Conservation (phyloP, 2,113 vertebrate genomes). For the Motacilla alba region DNA sequence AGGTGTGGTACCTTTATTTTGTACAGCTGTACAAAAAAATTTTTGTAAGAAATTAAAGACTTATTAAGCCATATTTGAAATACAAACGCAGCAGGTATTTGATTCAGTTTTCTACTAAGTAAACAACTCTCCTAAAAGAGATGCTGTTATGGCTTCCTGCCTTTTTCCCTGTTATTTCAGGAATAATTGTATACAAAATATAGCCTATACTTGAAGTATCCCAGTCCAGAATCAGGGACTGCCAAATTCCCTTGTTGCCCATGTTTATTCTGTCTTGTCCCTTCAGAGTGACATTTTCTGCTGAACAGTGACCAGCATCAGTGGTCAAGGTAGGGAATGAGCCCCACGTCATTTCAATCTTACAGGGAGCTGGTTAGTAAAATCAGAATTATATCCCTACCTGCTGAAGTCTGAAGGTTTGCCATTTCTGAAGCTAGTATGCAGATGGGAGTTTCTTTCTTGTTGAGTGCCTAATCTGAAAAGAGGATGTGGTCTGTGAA, state of each 20-base stretch:
- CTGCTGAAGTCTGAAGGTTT: not conserved
- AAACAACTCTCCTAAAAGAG: not conserved
- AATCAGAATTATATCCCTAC: not conserved
- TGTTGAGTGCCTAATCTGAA: not conserved
- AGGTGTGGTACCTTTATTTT: not conserved
- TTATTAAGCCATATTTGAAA: not conserved
- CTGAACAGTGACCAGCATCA: not conserved
- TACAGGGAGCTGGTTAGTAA: not conserved
- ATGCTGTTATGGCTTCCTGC: not conserved
- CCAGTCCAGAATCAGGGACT: not conserved
- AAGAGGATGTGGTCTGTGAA: not conserved
- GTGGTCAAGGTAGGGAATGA: not conserved
- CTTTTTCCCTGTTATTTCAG: not conserved
- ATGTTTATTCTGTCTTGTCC: not conserved
- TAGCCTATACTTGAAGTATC: not conserved
- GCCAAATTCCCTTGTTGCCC: not conserved
- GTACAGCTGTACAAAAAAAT: not conserved
- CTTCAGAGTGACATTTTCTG: not conserved
- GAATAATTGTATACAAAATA: not conserved
- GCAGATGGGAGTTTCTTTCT: not conserved
- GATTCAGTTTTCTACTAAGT: not conserved
- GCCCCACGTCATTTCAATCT: not conserved
- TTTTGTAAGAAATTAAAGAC: not conserved
- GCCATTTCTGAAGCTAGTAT: not conserved
- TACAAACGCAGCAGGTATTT: not conserved